Evolutionary conservation across 2,888 invertebrate genomes (phyloP).

Genomic region (Oligia fasciuncula): DNA sequence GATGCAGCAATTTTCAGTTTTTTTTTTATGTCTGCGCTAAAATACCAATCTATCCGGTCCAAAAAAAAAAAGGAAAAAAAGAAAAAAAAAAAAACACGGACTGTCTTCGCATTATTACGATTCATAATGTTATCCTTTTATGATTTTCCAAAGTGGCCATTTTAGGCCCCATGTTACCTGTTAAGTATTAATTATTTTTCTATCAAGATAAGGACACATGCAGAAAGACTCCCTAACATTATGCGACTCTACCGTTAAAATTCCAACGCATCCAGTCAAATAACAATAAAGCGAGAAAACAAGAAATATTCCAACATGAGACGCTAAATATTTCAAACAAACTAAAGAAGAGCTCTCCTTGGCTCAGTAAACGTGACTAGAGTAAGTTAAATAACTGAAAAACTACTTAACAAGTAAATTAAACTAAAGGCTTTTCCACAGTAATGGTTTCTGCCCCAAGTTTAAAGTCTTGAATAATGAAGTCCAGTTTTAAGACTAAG

Average conservation of each 20-base stretch:
- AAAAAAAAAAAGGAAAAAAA: too few species aligned
- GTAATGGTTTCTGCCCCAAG: slow-evolving; percentile 52
- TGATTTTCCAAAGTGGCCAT: too few species aligned
- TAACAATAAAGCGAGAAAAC: slow-evolving; percentile 30
- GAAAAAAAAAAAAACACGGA: too few species aligned
- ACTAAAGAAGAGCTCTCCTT: slow-evolving; percentile 19
- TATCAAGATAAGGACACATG: not conserved
- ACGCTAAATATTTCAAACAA: slow-evolving; percentile 44
- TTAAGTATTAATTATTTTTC: not conserved
- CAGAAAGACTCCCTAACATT: not conserved
- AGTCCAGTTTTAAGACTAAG: slow-evolving; percentile 43
- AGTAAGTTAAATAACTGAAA: slow-evolving; percentile 54
- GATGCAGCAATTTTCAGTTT: too few species aligned
- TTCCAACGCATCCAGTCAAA: slow-evolving; percentile 7
- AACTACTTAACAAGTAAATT: slow-evolving; percentile 62
- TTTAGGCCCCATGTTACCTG: not conserved
- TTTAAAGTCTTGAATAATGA: slow-evolving; percentile 55
- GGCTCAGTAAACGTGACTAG: slow-evolving; percentile 47
- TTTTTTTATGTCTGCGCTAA: too few species aligned
- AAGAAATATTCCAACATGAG: slow-evolving; percentile 37
- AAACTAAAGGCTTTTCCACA: slow-evolving; percentile 44
- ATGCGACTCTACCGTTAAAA: not conserved
- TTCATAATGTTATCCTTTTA: too few species aligned
- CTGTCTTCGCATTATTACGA: too few species aligned
- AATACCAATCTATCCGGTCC: too few species aligned